Conservation (phyloP, 2,113 vertebrate species). For the Macheiramphus alcinus region DNA sequence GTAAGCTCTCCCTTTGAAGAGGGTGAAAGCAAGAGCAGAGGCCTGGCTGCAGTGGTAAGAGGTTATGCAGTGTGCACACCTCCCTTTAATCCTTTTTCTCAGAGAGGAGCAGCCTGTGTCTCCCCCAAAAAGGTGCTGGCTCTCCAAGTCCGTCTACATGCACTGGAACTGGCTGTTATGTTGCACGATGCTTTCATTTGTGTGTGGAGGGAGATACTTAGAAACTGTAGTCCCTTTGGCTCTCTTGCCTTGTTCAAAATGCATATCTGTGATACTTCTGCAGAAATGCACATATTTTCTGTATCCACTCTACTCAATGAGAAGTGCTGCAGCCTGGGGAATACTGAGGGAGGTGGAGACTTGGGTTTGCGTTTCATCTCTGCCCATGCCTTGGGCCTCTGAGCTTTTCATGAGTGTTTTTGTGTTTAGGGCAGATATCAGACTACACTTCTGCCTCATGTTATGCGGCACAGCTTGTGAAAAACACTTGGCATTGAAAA, state of each 20-base stretch:
- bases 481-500: background rate
- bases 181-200: background rate
- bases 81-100: too few species aligned
- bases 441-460: background rate
- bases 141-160: background rate
- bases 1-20: background rate
- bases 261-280: rapidly evolving
- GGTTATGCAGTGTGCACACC: rapidly evolving
- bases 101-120: background rate
- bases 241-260: background rate
- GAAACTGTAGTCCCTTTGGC: background rate
- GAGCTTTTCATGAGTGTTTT: background rate
- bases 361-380: background rate
- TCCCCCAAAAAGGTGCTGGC: background rate
- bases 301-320: rapidly evolving
- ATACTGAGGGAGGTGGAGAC: background rate
- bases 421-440: background rate
- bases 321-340: background rate
- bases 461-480: background rate
- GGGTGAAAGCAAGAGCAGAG: background rate
- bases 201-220: background rate
- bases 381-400: background rate
- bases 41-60: background rate
- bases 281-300: background rate
- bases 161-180: background rate